These are phyloP conservation scores for Phymorhynchus buccinoides DNA, from an alignment of 1,140 invertebrate genomes.

Conservation along the genomic window DNA sequence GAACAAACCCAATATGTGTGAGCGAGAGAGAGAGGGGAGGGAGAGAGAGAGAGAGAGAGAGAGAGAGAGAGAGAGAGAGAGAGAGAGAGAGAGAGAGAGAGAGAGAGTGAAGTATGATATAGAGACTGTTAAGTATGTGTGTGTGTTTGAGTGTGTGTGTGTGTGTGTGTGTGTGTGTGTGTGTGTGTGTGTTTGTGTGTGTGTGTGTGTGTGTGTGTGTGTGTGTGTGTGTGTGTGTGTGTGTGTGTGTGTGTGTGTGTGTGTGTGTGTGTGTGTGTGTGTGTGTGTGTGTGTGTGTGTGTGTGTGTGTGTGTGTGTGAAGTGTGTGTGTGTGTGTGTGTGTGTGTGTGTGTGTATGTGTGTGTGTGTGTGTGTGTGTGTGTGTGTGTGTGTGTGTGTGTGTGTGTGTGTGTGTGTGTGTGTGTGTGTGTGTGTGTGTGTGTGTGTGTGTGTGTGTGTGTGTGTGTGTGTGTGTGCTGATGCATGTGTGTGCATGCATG, in stretches of 20 bases:
- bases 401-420: no score
- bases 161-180: conserved; percentile 12
- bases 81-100: no score
- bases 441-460: no score
- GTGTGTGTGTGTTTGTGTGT: not conserved
- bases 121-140: no score
- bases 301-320: no score
- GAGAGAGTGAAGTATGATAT: no score
- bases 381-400: not conserved
- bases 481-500: not conserved
- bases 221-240: not conserved
- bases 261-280: not conserved
- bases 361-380: not conserved
- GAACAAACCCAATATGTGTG: no score
- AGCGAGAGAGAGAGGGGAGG: no score
- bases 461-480: not conserved
- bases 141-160: no score
- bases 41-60: no score
- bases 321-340: not conserved
- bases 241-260: not conserved
- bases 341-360: not conserved
- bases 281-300: not conserved
- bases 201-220: not conserved
- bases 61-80: no score
- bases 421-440: no score